Base-by-base conservation (phyloP, 2,888 invertebrate species). In the Diploptera punctata region DNA sequence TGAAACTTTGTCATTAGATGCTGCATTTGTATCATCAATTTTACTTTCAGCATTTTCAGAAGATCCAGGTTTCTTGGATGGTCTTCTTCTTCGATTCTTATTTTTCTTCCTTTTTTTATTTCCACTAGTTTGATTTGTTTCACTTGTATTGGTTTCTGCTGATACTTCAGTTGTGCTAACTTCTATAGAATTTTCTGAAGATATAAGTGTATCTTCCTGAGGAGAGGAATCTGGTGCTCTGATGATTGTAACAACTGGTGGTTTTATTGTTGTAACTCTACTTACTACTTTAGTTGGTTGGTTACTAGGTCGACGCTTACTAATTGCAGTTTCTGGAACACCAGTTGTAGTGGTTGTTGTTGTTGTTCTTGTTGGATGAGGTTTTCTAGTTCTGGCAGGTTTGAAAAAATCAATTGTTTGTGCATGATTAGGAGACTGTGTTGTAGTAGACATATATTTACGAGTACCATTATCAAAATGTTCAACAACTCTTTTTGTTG, bases 1-100 rank as follows among this genome's bases (percentile, higher is more conserved):
- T 86, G 86, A 84, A 29, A 85, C 81, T 82, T 86, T 82, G 76
- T 86, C 78, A 81, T 86, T 83, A 80, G 85, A 85, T 79, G 84
- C 84, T 76, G 84, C 84, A 76, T 86, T 85, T 16, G 84, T 19
- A 81, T 70, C 73, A 4, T 57, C 60, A 16, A 67, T 52, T 57
- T 74, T 74, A 26, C 74, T 74, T 47, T 74, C 74, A 29, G 52
- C 7, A 16, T 62, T 68, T 80, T 86, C 86, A 78, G 77, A 73
- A 0, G 85, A 18, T 13, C 31, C 82, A 0, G 86, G 84, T 44
- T 86, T 80, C 54, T 85, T 79, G 10, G 84, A 83, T 31, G 86
- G 85, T 81, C 77, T 81, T 81, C 33, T 81, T 75, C 21, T 81
- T 76, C 43, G 85, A 78, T 74, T 81, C 76, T 77, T 82, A 78